phyloP scores from a whole-genome alignment of 2,888 invertebrate species.

The Orthonevra nobilis region DNA sequence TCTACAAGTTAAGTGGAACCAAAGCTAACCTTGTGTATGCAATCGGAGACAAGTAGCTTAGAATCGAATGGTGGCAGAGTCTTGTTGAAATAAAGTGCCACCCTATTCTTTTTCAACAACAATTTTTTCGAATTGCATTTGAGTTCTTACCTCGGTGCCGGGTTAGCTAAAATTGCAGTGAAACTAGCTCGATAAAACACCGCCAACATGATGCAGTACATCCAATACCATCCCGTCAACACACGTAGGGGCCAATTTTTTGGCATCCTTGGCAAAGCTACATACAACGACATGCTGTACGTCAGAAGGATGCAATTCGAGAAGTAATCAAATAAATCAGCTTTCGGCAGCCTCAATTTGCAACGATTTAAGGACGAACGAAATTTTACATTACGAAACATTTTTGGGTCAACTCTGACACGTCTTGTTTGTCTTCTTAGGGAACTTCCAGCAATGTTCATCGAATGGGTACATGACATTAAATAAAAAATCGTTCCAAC shows the following conservation, averaged over 20 bases:
- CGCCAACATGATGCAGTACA: constrained; percentile 89
- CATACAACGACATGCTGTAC: constrained; percentile 89
- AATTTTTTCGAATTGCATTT: too few relatives aligned
- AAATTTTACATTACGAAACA: constrained; percentile 70
- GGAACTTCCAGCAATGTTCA: constrained; percentile 71
- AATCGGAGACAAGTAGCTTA: too few relatives aligned
- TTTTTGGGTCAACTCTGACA: neutral
- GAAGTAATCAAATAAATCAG: constrained; percentile 86
- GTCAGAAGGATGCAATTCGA: constrained; percentile 89
- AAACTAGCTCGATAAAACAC: constrained; percentile 91
- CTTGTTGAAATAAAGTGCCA: too few relatives aligned
- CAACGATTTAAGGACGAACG: constrained; percentile 73
- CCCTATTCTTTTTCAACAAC: too few relatives aligned
- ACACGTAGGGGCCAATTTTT: constrained; percentile 90
- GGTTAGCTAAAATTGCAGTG: constrained; percentile 91
- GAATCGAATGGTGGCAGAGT: too few relatives aligned
- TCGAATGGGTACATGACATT: constrained; percentile 81
- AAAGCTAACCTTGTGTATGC: too few relatives aligned
- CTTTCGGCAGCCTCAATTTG: constrained; percentile 71
- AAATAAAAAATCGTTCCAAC: constrained; percentile 85
- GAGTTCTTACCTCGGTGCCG: constrained; percentile 86
- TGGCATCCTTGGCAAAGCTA: constrained; percentile 89
- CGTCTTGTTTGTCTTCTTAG: constrained; percentile 2
- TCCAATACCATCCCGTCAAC: constrained; percentile 93
- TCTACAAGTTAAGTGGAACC: too few relatives aligned